These are phyloP conservation scores for Platysteira castanea DNA, from an alignment of 2,113 vertebrate species.

Conservation along the genomic window DNA sequence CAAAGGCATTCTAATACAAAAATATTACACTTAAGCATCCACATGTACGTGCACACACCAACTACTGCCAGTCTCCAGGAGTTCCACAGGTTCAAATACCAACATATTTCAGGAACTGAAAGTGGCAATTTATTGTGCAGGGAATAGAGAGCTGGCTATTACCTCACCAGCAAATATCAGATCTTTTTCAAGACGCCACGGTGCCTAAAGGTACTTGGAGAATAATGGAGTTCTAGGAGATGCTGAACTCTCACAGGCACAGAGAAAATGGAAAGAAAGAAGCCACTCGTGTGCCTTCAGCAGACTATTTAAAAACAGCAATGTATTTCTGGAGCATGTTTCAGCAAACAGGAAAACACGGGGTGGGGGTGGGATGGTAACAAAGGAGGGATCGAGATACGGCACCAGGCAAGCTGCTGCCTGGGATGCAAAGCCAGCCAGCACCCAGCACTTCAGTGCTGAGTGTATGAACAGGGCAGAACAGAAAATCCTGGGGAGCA, in stretches of 20 bases:
- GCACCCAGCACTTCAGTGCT: neutral
- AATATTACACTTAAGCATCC: neutral
- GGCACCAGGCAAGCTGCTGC: neutral
- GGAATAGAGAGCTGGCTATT: neutral
- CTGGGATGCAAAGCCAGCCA: neutral
- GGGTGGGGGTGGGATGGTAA: neutral
- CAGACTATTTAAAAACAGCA: neutral
- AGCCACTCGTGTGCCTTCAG: neutral
- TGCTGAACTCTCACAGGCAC: neutral
- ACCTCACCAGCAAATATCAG: neutral
- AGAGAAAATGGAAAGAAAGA: neutral
- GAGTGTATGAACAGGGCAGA: fast-evolving
- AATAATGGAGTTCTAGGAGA: neutral
- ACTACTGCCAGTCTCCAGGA: neutral
- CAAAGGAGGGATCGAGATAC: neutral
- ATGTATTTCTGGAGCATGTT: neutral
- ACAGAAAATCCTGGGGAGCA: neutral
- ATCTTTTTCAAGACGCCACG: neutral
- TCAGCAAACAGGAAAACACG: neutral
- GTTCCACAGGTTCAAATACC: neutral
- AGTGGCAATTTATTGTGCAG: neutral
- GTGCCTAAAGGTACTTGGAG: neutral
- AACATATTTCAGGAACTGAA: neutral
- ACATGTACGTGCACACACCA: neutral
- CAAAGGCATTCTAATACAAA: neutral